Evolutionary conservation across 2,797 vertebrate species (phyloP), one percentile per base, ranked within the genome.

Genomic region (Gymnoscopelus braueri): DNA sequence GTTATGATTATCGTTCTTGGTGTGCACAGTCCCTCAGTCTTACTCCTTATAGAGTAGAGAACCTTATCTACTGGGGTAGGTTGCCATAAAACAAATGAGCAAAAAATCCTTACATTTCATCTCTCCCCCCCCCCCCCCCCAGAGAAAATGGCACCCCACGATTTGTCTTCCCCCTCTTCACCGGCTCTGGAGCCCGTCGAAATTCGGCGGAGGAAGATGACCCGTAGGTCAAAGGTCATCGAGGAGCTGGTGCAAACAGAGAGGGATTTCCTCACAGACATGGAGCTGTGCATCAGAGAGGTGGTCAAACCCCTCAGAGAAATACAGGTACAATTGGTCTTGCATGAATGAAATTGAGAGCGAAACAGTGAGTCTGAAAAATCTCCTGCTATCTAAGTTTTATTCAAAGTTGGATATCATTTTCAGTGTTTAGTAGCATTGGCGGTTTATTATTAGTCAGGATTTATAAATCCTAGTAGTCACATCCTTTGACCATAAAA

Each of bases 211-310:
- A 89, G 88, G 67, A 96, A 96, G 94, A 98, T 98, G 96, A 92
- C 82, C 49, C 96, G 90, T 74, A 95, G 98, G 71, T 91, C 87
- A 6, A 98, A 96, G 84, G 94, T 99, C 87, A 96, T 98, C 0
- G 67, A 93, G 68, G 98, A 99, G 78, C 94, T 99, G 14, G 75
- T 97, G 54, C 96, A 97, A 91, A 99, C 98, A 0, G 98, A 99
- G 72, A 96, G 86, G 63, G 97, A 98, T 84, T 98, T 93, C 74
- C 90, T 96, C 80, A 95, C 83, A 0, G 94, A 97, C 69, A 82
- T 99, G 87, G 95, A 97, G 80, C 93, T 98, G 68, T 98, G 96
- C 74, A 92, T 98, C 81, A 92, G 79, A 81, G 95, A 97, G 77
- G 96, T 99, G 78, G 93, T 98, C 66, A 94, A 94, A 78, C 98